Evolutionary conservation across 2,113 vertebrate species (phyloP).

Genomic region (Echinops telfairi): DNA sequence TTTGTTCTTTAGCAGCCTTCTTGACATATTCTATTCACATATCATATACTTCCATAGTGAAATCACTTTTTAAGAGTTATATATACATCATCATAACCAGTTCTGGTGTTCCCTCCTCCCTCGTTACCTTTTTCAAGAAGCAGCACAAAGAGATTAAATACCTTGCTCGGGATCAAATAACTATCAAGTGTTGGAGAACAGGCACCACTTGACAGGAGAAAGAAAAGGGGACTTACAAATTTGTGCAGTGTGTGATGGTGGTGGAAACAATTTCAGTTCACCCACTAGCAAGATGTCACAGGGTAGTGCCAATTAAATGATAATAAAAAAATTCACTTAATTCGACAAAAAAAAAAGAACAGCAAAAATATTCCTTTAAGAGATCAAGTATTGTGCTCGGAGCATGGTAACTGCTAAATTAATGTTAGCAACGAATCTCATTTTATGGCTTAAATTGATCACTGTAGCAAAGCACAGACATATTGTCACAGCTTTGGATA

Average conservation of each 20-base stretch:
- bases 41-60: too few relatives aligned
- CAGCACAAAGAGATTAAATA: neutral
- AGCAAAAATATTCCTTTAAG: neutral
- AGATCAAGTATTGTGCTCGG: neutral
- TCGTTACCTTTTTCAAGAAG: neutral
- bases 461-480: neutral
- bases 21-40: too few relatives aligned
- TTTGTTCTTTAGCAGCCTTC: too few relatives aligned
- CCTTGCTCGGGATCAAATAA: neutral
- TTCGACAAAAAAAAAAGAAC: too few relatives aligned
- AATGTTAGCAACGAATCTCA: neutral
- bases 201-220: neutral
- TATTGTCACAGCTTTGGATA: neutral
- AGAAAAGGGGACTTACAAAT: neutral
- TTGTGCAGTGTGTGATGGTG: neutral
- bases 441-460: constrained; percentile 13
- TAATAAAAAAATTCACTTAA: neutral
- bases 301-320: neutral
- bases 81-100: neutral
- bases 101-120: neutral
- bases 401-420: neutral
- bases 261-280: neutral
- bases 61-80: too few relatives aligned
- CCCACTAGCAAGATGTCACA: neutral
- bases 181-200: neutral